Percentiles rank a stretch among this genome's conserved stretches.
Evolutionary conservation across 2,797 vertebrate species (phyloP).

Genomic region (Tarsius wallacei): DNA sequence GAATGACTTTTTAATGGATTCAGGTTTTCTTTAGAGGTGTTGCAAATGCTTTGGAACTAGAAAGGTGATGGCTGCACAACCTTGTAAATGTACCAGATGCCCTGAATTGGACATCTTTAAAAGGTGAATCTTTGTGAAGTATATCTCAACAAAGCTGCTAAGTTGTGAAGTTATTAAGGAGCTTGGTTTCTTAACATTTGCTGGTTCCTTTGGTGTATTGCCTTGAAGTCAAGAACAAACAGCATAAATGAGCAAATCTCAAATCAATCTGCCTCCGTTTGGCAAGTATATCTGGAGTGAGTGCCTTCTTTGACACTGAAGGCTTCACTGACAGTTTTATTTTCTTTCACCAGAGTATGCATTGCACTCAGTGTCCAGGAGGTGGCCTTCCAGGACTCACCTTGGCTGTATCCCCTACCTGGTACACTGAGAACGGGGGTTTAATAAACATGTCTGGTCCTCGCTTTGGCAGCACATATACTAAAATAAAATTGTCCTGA

Average conservation of each 20-base stretch:
- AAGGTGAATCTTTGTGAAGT: not conserved
- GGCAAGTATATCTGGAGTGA: not conserved
- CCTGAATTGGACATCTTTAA: not conserved
- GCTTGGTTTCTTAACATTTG: not conserved
- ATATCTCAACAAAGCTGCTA: not conserved
- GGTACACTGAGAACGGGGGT: not conserved
- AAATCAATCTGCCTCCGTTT: not conserved
- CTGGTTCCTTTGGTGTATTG: not conserved
- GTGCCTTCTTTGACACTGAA: rapidly evolving
- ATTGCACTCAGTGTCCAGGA: not conserved
- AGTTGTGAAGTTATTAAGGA: not conserved
- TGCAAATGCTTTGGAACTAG: not conserved
- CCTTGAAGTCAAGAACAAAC: not conserved
- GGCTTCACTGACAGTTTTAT: not conserved
- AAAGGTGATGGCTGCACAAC: not conserved
- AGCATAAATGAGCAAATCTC: not conserved
- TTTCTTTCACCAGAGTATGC: not conserved
- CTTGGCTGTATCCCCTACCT: rapidly evolving
- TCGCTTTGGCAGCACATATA: too few species aligned
- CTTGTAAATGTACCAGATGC: not conserved
- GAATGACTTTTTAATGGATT: too few species aligned
- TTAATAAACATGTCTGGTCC: too few species aligned
- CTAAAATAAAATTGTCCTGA: too few species aligned
- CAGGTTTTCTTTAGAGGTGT: not conserved
- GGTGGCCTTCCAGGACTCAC: not conserved